Percentiles rank a stretch among this genome's conserved stretches.
These are phyloP conservation scores for Morus bassanus DNA, from an alignment of 2,797 vertebrate genomes.

Conservation along the genomic window DNA sequence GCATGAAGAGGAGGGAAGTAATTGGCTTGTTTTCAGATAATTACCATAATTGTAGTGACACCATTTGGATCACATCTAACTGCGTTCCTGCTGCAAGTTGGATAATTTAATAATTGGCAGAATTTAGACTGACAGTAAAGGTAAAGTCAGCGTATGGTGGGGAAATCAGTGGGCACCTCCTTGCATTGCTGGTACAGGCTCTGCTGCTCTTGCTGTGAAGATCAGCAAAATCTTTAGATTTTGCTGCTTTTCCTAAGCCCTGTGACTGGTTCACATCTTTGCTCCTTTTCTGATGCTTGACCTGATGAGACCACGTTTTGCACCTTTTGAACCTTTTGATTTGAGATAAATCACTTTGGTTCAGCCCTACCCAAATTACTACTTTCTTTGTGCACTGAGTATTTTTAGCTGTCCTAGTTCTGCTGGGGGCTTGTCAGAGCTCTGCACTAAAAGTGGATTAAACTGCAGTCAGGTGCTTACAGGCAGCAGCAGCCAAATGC, in stretches of 20 bases:
- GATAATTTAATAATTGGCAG: slow-evolving; percentile 65
- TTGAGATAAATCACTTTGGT: not conserved
- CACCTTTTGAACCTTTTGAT: slow-evolving; percentile 6
- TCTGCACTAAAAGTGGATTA: slow-evolving; percentile 29
- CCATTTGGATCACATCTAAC: slow-evolving; percentile 66
- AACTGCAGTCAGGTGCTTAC: slow-evolving; percentile 22
- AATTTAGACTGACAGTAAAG: slow-evolving; percentile 66
- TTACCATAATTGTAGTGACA: slow-evolving; percentile 70
- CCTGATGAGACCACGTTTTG: not conserved
- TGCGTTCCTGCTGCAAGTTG: slow-evolving; percentile 50
- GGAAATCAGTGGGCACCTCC: slow-evolving; percentile 15
- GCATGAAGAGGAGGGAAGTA: slow-evolving; percentile 51
- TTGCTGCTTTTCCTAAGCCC: not conserved
- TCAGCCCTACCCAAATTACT: not conserved
- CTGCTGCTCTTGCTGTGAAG: slow-evolving; percentile 1
- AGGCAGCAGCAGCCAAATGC: slow-evolving; percentile 30
- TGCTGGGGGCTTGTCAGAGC: not conserved
- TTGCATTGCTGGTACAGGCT: not conserved
- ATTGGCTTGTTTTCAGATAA: slow-evolving; percentile 71
- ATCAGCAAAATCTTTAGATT: not conserved
- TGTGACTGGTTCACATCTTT: not conserved
- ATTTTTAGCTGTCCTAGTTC: slow-evolving; percentile 64
- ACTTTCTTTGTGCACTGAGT: not conserved
- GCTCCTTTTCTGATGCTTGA: not conserved
- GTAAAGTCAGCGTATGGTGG: slow-evolving; percentile 50